These are phyloP conservation scores for Altica lythri DNA, from an alignment of 2,888 invertebrate species.

Conservation along the genomic window DNA sequence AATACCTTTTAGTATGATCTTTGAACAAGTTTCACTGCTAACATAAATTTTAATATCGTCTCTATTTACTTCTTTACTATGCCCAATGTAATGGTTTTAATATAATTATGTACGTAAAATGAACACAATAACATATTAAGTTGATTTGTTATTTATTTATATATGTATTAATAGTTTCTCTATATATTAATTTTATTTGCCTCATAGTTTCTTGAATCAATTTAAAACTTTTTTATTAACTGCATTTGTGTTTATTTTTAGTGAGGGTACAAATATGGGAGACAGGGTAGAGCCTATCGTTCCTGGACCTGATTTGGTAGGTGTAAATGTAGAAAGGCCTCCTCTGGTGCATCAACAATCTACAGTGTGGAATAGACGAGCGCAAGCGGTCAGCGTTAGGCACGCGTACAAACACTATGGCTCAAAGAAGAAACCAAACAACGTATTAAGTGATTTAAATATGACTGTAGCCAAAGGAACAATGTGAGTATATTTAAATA, in stretches of 20 bases:
- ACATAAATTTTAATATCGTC: too few relatives aligned
- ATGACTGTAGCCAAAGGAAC: constrained; percentile 94
- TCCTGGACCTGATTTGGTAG: constrained; percentile 55
- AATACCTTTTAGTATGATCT: too few relatives aligned
- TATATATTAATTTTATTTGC: too few relatives aligned
- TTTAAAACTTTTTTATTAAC: not conserved
- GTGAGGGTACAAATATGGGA: constrained; percentile 56
- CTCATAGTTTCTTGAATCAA: not conserved
- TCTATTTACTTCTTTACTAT: too few relatives aligned
- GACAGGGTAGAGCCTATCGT: constrained; percentile 53
- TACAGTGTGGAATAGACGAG: constrained; percentile 69
- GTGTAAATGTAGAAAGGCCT: constrained; percentile 53
- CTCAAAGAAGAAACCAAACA: constrained; percentile 82
- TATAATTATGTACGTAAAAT: too few relatives aligned
- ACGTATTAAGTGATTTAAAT: constrained; percentile 85
- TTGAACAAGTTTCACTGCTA: too few relatives aligned
- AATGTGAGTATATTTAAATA: constrained; percentile 72
- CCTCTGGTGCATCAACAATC: constrained; percentile 57
- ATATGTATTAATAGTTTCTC: too few relatives aligned
- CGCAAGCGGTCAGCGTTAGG: constrained; percentile 85
- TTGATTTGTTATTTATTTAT: too few relatives aligned
- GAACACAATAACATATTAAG: too few relatives aligned
- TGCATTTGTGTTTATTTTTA: constrained; percentile 46
- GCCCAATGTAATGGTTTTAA: too few relatives aligned
- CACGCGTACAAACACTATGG: constrained; percentile 91